Base-by-base conservation (phyloP, 2,888 invertebrate genomes). In the Sisyra nigra region DNA sequence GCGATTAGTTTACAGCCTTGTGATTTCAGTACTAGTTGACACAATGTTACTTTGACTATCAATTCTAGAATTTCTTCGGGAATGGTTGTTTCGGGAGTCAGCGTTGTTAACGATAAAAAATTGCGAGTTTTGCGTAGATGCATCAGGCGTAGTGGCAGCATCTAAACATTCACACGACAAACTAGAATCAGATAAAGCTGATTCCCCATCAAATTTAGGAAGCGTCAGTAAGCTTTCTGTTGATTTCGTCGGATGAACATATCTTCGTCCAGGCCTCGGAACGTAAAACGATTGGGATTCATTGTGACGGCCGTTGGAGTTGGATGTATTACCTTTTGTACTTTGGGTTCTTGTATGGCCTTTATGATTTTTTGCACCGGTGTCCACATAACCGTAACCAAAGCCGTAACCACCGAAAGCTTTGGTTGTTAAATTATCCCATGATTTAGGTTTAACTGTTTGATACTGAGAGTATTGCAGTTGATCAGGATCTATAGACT, bases 361-460 rank as follows among this genome's bases (percentile, higher is more conserved):
- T 3, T 58, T 54, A 6, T 57, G 54, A 6, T 60, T 61, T 44
- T 60, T 63, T 10, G 60, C 54, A 1, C 67, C 63, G 15, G 81
- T 79, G 52, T 85, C 85, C 43, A 84, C 62, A 53, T 85, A 87
- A 6, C 86, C 87, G 54, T 86, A 88, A 1, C 87, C 87, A 53
- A 85, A 87, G 3, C 86, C 85, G 50, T 88, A 87, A 0, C 86
- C 87, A 1, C 86, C 85, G 50, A 84, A 80, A 0, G 82, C 80
- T 63, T 86, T 87, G 2, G 85, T 85, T 0, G 87, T 81, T 43
- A 89, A 64, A 61, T 88, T 88, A 57, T 88, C 88, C 87, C 88
- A 88, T 0, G 87, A 88, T 58, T 88, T 88, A 1, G 88, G 88
- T 55, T 88, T 89, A 1, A 59, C 60, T 1, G 65, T 59, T 35